Evolutionary conservation across 2,888 invertebrate genomes (phyloP).

Genomic region (Junonia oenone): DNA sequence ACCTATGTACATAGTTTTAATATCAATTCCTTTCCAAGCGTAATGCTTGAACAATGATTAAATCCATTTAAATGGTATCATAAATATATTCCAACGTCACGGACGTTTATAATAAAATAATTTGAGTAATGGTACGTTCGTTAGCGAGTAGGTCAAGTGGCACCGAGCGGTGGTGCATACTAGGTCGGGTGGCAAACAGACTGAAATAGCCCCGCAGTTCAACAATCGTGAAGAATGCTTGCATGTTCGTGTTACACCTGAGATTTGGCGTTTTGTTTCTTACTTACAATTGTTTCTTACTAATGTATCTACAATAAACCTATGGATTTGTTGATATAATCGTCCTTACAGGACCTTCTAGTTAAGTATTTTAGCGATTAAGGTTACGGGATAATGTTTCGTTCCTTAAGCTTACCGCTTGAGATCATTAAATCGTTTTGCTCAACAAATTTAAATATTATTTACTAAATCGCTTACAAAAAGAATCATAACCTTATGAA

Average conservation of each 20-base stretch:
- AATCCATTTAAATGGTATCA: too few relatives aligned
- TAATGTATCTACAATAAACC: neutral
- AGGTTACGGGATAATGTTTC: too few relatives aligned
- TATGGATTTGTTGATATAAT: too few relatives aligned
- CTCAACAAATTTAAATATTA: too few relatives aligned
- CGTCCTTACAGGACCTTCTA: neutral
- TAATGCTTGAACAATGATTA: too few relatives aligned
- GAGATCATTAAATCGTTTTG: too few relatives aligned
- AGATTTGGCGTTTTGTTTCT: neutral
- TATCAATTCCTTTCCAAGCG: too few relatives aligned
- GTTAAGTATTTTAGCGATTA: too few relatives aligned
- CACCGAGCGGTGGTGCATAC: constrained; percentile 33
- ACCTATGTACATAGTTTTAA: too few relatives aligned
- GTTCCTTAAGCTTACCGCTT: too few relatives aligned
- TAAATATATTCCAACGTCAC: neutral
- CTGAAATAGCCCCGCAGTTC: constrained; percentile 42
- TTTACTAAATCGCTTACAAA: neutral
- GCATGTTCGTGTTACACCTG: constrained; percentile 13
- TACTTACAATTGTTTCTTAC: neutral
- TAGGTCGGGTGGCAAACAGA: constrained; percentile 43
- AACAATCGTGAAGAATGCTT: constrained; percentile 14
- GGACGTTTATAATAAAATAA: constrained; percentile 21
- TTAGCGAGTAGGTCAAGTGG: constrained; percentile 43
- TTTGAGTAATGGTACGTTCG: constrained; percentile 44
- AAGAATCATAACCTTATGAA: neutral